Base-by-base conservation (phyloP, 2,797 vertebrate genomes). In the Tenualosa ilisha region DNA sequence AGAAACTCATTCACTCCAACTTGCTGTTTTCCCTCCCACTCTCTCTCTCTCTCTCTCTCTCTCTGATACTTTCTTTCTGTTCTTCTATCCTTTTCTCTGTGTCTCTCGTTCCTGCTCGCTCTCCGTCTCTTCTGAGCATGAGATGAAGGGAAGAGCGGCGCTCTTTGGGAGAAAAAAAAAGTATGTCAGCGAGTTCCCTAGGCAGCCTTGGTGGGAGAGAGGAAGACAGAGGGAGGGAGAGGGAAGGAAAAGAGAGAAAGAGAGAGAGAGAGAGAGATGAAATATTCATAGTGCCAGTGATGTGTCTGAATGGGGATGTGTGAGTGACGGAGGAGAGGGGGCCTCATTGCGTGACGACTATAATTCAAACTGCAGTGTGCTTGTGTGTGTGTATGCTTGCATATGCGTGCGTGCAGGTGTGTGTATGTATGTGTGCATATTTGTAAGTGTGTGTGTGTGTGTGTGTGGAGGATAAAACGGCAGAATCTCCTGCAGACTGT, bases 281-380 rank as follows among this genome's bases (percentile, higher is more conserved):
- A 79, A 79, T 79, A 79, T 79, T 79, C 72, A 79, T 46, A 17
- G 72, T 79, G 72, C 72, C 72, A 37, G 13, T 43, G 40, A 79
- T 20, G 37, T 75, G 72, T 72, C 37, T 61, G 68, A 56, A 43
- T 59, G 31, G 17, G 82, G 81, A 84, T 81, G 82, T 86, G 84
- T 88, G 81, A 83, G 83, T 83, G 85, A 85, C 79, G 49, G 40
- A 49, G 72, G 46, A 43, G 15, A 43, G 72, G 20, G 22, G 24
- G 72, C 17, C 17, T 46, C 17, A 20, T 79, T 79, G 72, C 72
- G 26, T 79, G 20, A 17, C 12, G 37, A 79, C 72, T 75, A 46
- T 11, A 31, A 24, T 11, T 9, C 8, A 22, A 12, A 81, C 13
- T 0, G 6, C 6, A n/a, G 75, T 43, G 51, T 54, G 6, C 40